A percentile compares a stretch with the other conserved stretches of the same genome.
These are phyloP conservation scores for Arge pagana DNA, from an alignment of 2,888 invertebrate genomes.

Conservation along the genomic window DNA sequence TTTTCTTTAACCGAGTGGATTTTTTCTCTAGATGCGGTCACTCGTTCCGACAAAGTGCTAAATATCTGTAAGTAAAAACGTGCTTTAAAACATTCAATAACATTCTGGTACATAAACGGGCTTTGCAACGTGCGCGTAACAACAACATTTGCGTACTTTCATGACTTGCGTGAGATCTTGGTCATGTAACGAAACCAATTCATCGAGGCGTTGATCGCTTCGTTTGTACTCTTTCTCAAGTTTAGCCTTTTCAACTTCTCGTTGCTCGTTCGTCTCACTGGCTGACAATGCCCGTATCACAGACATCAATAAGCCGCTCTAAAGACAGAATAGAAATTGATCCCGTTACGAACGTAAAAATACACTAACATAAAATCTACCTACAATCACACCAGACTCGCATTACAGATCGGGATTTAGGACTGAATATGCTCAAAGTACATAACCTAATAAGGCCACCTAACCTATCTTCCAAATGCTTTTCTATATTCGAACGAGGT, in stretches of 20 bases:
- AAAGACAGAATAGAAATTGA: constrained; percentile 29
- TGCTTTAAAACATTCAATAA: neutral
- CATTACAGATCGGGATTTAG: too few species aligned
- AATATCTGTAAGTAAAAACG: constrained; percentile 68
- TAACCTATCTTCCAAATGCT: constrained; percentile 14
- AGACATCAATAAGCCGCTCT: constrained; percentile 90
- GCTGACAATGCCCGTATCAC: constrained; percentile 94
- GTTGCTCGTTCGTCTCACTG: constrained; percentile 90
- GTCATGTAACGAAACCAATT: constrained; percentile 85
- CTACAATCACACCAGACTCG: neutral
- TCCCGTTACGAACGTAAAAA: too few species aligned
- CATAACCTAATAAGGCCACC: too few species aligned
- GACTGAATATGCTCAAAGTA: too few species aligned
- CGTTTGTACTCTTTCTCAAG: constrained; percentile 92
- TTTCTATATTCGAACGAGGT: neutral
- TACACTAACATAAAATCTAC: neutral
- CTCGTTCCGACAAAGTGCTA: constrained; percentile 74
- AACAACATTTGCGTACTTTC: constrained; percentile 59
- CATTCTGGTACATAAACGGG: neutral
- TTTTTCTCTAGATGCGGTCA: constrained; percentile 76
- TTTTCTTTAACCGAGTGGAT: constrained; percentile 81
- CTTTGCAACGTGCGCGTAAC: neutral
- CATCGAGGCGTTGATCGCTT: constrained; percentile 87
- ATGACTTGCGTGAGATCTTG: constrained; percentile 84
- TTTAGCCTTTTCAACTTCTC: constrained; percentile 90